Evolutionary conservation across 2,113 vertebrate genomes (phyloP), one percentile per base, ranked within the genome.

Genomic region (Larimichthys polyactis): DNA sequence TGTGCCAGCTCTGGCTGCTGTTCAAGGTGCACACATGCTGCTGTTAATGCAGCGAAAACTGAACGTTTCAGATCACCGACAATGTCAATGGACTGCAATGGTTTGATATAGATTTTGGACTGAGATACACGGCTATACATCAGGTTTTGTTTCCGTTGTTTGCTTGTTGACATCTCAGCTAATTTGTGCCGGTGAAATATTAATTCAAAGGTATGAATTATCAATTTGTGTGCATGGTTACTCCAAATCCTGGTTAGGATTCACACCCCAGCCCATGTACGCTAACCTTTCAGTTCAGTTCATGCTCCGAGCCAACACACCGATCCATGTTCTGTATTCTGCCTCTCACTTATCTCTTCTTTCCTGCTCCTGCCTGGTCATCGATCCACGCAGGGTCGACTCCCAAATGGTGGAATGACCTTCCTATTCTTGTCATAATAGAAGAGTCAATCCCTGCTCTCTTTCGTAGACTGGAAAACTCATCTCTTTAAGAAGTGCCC

Each of bases 381-480:
- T 81, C 43, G 78, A 81, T 81, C 73, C 62, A 49, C 10, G 0
- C 43, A 64, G 24, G 66, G 52, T 76, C 24, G 24, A 71, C 78
- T 63, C 73, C 32, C 62, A 55, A 49, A 57, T 49, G 72, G 62
- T 43, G 72, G 11, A 57, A 67, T 72, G 72, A 85, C 78, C 78
- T 77, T 77, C 68, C 6, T 68, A 4, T 67, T 68, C 55, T 19
- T 5, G 32, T 68, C 49, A 55, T 76, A 62, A 76, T 20, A 49
- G 5, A 67, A 19, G 67, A 81, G 24, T 55, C 43, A 5, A 20
- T 27, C 4, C 5, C 27, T 11, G 59, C 67, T 29, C n/a, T 71
- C 49, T 29, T 49, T 67, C 59, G 44, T 66, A 3, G 55, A 48
- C 36, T 66, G 8, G 24, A 68, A 72, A 77, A 76, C 60, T 71